Percentiles rank a stretch among this genome's conserved stretches.
These are phyloP conservation scores for Andrena flavipes DNA, from an alignment of 2,888 invertebrate species.

Conservation along the genomic window DNA sequence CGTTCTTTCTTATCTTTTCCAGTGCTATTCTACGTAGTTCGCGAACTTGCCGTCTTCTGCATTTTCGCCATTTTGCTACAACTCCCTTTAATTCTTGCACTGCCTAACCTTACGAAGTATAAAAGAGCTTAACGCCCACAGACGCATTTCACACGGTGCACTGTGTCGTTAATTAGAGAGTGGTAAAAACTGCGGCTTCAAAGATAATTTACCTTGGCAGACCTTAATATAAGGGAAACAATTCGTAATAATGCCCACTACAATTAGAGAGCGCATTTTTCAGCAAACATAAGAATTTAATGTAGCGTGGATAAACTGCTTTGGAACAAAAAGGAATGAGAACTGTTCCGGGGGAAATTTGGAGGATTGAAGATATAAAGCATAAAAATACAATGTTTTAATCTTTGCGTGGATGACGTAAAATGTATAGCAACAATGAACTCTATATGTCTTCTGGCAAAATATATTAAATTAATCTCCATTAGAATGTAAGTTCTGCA, in stretches of 20 bases:
- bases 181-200: conserved; percentile 65
- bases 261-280: conserved; percentile 50
- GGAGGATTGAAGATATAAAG: background rate
- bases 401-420: background rate
- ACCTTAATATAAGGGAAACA: conserved; percentile 64
- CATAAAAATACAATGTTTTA: conserved; percentile 2
- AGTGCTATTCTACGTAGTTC: conserved; percentile 1
- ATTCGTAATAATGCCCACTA: conserved; percentile 58
- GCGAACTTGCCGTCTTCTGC: conserved; percentile 43
- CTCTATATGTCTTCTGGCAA: background rate
- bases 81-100: conserved; percentile 65
- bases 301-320: conserved; percentile 29
- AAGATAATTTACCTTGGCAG: conserved; percentile 58
- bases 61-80: conserved; percentile 49
- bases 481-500: too few relatives aligned
- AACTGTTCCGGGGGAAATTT: conserved; percentile 3
- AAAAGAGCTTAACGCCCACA: conserved; percentile 65
- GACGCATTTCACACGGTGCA: conserved; percentile 47
- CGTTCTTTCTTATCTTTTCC: conserved; percentile 22
- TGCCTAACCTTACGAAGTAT: conserved; percentile 62
- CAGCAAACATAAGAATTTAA: conserved; percentile 49
- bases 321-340: conserved; percentile 11
- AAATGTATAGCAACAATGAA: background rate
- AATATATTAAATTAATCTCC: background rate
- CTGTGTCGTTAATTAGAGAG: conserved; percentile 69